phyloP scores from a whole-genome alignment of 23 tunicate species.

The Trididemnum clinides region DNA sequence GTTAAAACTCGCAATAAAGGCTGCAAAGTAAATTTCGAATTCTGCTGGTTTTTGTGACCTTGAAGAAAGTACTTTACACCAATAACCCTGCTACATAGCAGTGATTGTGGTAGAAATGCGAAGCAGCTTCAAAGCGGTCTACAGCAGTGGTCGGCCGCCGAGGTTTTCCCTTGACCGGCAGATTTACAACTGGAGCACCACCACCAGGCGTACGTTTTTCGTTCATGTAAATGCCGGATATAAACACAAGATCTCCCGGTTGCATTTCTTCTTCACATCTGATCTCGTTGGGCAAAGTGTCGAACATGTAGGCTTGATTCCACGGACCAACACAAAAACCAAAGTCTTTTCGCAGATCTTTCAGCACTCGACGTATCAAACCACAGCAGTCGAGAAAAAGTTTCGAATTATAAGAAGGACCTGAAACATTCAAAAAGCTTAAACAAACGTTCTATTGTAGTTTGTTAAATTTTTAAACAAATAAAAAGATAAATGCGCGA shows the following conservation, averaged over 20 bases:
- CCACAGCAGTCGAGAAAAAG: slow-evolving; percentile 87
- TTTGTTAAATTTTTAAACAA: too few relatives aligned
- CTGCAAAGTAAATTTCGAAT: too few relatives aligned
- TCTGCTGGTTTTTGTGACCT: too few relatives aligned
- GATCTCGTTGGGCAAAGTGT: slow-evolving; percentile 65
- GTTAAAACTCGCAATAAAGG: too few relatives aligned
- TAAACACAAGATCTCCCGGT: slow-evolving; percentile 79
- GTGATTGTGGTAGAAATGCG: neutral
- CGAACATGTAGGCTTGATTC: slow-evolving; percentile 86
- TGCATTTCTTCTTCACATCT: slow-evolving; percentile 43
- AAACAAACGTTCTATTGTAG: too few relatives aligned
- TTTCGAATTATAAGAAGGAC: slow-evolving; percentile 47
- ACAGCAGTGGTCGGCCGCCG: too few relatives aligned
- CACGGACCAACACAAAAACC: slow-evolving; percentile 78
- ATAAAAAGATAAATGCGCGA: too few relatives aligned
- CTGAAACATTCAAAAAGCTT: too few relatives aligned
- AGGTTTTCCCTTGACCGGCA: too few relatives aligned
- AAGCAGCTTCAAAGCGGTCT: neutral
- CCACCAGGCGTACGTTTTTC: slow-evolving; percentile 43
- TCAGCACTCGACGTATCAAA: slow-evolving; percentile 51
- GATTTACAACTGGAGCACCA: too few relatives aligned
- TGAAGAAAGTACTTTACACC: too few relatives aligned
- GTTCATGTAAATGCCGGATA: slow-evolving; percentile 64
- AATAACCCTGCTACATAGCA: too few relatives aligned
- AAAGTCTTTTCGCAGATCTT: slow-evolving; percentile 60